Percentiles rank a stretch among this genome's conserved stretches.
Evolutionary conservation across 2,113 vertebrate genomes (phyloP).

Genomic region (Albula glossodonta): DNA sequence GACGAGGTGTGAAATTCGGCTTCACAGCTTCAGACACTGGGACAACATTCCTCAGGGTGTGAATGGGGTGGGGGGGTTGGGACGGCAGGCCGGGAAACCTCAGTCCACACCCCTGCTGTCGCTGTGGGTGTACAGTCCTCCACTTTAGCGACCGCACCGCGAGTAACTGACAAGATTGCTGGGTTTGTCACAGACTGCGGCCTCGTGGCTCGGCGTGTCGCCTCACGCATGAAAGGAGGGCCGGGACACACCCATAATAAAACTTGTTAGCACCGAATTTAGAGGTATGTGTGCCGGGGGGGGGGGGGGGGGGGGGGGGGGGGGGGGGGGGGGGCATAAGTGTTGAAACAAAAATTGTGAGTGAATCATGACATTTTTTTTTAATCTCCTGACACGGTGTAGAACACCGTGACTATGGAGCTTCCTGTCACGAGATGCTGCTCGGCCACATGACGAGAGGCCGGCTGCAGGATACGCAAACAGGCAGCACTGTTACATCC

Average conservation of each 20-base stretch:
- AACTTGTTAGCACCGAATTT: neutral
- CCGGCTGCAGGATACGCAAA: too few relatives aligned
- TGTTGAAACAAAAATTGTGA: too few relatives aligned
- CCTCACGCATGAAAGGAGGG: neutral
- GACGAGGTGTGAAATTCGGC: neutral
- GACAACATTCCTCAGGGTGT: neutral
- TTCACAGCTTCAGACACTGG: neutral
- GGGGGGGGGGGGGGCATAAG: neutral
- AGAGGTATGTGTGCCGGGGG: neutral
- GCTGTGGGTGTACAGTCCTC: neutral
- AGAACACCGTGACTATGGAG: too few relatives aligned
- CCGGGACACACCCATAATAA: neutral
- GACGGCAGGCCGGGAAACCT: neutral
- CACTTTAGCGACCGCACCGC: slow-evolving; percentile 34
- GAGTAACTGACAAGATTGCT: slow-evolving; percentile 23
- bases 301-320: neutral
- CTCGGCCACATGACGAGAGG: too few relatives aligned
- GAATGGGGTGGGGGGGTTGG: neutral
- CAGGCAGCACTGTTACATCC: too few relatives aligned
- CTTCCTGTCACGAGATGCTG: too few relatives aligned
- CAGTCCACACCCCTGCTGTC: neutral
- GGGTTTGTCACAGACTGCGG: slow-evolving; percentile 33
- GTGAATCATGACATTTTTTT: neutral
- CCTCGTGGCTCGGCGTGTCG: neutral
- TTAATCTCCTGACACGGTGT: too few relatives aligned